These are phyloP conservation scores for Xiphophorus birchmanni DNA, from an alignment of 2,797 vertebrate species.

Conservation along the genomic window DNA sequence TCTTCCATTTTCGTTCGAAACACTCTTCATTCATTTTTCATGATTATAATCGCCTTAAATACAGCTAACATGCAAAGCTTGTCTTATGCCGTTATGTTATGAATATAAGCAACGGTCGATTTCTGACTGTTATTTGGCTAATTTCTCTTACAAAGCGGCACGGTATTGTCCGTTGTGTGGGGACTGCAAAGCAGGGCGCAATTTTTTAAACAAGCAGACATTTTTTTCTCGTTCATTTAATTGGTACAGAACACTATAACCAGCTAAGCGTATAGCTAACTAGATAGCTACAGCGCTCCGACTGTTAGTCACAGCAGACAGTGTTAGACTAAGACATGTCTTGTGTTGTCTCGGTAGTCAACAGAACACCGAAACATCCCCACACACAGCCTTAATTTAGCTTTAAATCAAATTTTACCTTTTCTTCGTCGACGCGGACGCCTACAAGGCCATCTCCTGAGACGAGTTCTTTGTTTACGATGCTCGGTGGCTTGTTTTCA, in stretches of 20 bases:
- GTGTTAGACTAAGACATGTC: constrained; percentile 50
- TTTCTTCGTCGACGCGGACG: constrained; percentile 49
- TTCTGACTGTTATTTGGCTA: constrained; percentile 37
- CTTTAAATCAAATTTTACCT: constrained; percentile 59
- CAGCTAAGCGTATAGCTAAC: constrained; percentile 47
- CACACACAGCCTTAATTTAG: neutral
- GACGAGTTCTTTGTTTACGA: constrained; percentile 54
- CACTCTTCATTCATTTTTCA: neutral
- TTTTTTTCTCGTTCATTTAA: neutral
- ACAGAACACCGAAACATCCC: constrained; percentile 14
- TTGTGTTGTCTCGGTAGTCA: constrained; percentile 21
- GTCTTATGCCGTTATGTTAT: constrained; percentile 49
- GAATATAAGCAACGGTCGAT: constrained; percentile 31
- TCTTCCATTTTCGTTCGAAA: neutral
- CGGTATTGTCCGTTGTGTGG: constrained; percentile 22
- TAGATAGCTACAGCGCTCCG: constrained; percentile 50
- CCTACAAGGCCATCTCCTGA: constrained; percentile 69
- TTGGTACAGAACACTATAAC: constrained; percentile 15
- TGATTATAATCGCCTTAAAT: neutral
- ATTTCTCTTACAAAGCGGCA: constrained; percentile 20
- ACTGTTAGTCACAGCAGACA: constrained; percentile 50
- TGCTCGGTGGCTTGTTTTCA: constrained; percentile 64
- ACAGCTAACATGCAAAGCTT: constrained; percentile 31
- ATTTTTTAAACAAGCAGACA: neutral
- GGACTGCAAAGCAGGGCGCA: neutral